These are phyloP conservation scores for Masticophis lateralis DNA, from an alignment of 2,797 vertebrate genomes.

Conservation along the genomic window DNA sequence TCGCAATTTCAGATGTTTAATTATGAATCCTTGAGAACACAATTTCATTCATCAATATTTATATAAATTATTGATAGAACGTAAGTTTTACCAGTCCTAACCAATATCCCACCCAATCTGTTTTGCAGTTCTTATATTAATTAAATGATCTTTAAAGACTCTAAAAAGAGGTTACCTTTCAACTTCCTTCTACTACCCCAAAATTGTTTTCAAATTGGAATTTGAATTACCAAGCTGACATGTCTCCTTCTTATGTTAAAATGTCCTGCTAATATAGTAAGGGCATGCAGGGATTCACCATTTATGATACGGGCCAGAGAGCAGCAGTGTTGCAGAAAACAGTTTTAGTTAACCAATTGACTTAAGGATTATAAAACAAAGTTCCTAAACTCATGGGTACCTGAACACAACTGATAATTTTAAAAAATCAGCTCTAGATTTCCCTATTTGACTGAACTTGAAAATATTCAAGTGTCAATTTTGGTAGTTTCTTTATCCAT, in stretches of 20 bases:
- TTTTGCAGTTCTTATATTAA: neutral
- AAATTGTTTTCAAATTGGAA: neutral
- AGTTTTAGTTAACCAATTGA: neutral
- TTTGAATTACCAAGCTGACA: neutral
- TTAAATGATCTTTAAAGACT: neutral
- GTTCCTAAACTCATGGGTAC: neutral
- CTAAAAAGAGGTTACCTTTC: neutral
- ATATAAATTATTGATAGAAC: neutral
- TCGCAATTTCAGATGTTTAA: conserved; percentile 1
- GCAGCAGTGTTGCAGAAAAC: neutral
- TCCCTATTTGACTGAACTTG: neutral
- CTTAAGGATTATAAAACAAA: neutral
- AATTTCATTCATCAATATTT: neutral
- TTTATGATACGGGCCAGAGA: neutral
- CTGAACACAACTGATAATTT: neutral
- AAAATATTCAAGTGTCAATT: neutral
- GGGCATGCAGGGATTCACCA: neutral
- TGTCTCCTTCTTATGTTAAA: neutral
- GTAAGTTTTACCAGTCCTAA: neutral
- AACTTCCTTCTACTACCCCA: neutral
- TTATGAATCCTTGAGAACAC: neutral
- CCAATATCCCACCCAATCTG: neutral
- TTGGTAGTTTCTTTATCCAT: neutral
- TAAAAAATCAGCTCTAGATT: neutral
- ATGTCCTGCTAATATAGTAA: neutral